Evolutionary conservation across 2,888 invertebrate genomes (phyloP).

Genomic region (Hoplodrina ambigua): DNA sequence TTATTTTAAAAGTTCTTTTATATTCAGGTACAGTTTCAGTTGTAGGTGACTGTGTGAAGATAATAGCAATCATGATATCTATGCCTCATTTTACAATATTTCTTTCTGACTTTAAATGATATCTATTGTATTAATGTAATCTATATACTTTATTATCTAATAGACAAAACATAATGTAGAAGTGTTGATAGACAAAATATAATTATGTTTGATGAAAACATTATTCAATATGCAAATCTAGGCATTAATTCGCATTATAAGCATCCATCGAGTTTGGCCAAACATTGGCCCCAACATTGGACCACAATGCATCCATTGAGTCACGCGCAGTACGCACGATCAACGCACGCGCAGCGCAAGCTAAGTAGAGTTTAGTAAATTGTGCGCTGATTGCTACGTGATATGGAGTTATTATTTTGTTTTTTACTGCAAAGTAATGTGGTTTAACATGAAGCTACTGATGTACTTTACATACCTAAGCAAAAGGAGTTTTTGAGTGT

Average conservation of each 20-base stretch:
- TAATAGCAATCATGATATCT: not conserved
- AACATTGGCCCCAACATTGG: slow-evolving; percentile 50
- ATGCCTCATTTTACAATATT: no score
- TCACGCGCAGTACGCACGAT: slow-evolving; percentile 83
- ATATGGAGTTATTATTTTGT: slow-evolving; percentile 68
- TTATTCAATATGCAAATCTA: not conserved
- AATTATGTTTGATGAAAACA: not conserved
- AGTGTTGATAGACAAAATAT: not conserved
- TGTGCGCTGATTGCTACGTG: slow-evolving; percentile 78
- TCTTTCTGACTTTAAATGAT: not conserved
- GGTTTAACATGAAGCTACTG: slow-evolving; percentile 51
- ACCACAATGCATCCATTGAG: slow-evolving; percentile 64
- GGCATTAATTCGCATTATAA: not conserved
- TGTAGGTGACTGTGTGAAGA: not conserved
- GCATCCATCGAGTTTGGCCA: slow-evolving; percentile 6
- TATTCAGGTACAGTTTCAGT: not conserved
- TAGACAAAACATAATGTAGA: not conserved
- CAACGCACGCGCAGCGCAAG: slow-evolving; percentile 83
- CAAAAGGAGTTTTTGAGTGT: slow-evolving; percentile 34
- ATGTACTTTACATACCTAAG: slow-evolving; percentile 38
- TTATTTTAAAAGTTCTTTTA: slow-evolving; percentile 14
- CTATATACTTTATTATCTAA: not conserved
- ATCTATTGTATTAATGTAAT: slow-evolving; percentile 17
- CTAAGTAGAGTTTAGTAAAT: slow-evolving; percentile 80
- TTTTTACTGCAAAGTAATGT: slow-evolving; percentile 60